phyloP scores from a whole-genome alignment of 2,888 invertebrate genomes.

The Drosophila kambysellisi region DNA sequence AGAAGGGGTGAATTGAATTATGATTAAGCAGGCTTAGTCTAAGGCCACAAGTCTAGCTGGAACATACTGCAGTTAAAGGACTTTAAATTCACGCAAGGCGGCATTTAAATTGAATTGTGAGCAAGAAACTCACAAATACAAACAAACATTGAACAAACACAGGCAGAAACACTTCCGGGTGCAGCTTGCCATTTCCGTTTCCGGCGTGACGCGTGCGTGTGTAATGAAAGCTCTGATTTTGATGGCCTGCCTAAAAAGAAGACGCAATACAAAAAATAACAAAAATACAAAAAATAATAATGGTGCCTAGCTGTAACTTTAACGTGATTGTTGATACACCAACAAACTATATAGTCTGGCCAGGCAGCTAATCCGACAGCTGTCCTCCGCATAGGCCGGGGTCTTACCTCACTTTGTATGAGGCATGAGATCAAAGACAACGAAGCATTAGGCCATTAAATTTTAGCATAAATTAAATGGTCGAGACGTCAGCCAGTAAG shows the following conservation, averaged over 20 bases:
- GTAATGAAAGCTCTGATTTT: constrained; percentile 45
- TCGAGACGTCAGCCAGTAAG: constrained; percentile 33
- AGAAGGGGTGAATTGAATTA: constrained; percentile 11
- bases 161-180: constrained; percentile 51
- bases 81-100: constrained; percentile 28
- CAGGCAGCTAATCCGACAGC: constrained; percentile 29
- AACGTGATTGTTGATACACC: constrained; percentile 18
- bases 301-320: constrained; percentile 25
- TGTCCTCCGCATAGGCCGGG: background rate
- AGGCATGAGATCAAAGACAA: constrained; percentile 55
- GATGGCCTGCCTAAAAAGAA: constrained; percentile 34
- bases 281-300: constrained; percentile 14
- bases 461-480: constrained; percentile 57
- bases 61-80: constrained; percentile 18
- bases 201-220: constrained; percentile 49
- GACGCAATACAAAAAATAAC: constrained; percentile 1
- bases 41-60: constrained; percentile 44
- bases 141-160: constrained; percentile 13
- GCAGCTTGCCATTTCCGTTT: constrained; percentile 65
- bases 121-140: constrained; percentile 26
- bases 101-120: constrained; percentile 51
- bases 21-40: constrained; percentile 49
- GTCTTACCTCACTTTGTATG: constrained; percentile 18
- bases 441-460: constrained; percentile 50
- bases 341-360: constrained; percentile 17